A percentile compares a stretch with the other conserved stretches of the same genome.
phyloP scores from a whole-genome alignment of 2,888 invertebrate genomes.

The Mamestra brassicae region DNA sequence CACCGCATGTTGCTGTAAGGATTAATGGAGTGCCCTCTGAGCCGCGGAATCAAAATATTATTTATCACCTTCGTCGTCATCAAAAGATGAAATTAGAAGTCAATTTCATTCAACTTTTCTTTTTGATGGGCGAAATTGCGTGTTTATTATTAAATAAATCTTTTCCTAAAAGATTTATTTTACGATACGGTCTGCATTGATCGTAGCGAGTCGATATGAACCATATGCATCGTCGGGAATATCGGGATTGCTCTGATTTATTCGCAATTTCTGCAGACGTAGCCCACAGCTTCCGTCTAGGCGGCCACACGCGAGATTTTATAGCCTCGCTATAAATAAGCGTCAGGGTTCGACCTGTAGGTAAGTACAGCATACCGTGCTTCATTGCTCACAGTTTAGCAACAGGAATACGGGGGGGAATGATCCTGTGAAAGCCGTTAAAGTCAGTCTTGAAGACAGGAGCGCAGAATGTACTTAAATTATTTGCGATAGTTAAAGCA shows the following conservation, averaged over 20 bases:
- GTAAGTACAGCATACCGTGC: constrained; percentile 16
- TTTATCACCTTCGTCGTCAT: constrained; percentile 21
- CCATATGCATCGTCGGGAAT: constrained; percentile 7
- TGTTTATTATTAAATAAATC: too few species aligned
- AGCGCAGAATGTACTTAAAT: background rate
- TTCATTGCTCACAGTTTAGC: constrained; percentile 23
- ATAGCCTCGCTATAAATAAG: constrained; percentile 51
- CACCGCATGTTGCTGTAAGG: constrained; percentile 30
- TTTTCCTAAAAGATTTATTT: too few species aligned
- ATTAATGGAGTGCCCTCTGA: constrained; percentile 43
- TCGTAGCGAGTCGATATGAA: background rate
- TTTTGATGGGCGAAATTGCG: background rate
- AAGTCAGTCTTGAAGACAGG: constrained; percentile 16
- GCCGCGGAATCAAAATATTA: constrained; percentile 40
- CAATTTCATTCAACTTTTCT: constrained; percentile 10
- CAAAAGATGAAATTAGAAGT: constrained; percentile 16
- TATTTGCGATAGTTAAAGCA: background rate
- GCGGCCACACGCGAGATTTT: constrained; percentile 54
- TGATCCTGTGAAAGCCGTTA: constrained; percentile 19
- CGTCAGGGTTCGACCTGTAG: constrained; percentile 21
- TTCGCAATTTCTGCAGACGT: constrained; percentile 30
- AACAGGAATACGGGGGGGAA: constrained; percentile 13
- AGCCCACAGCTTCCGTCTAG: constrained; percentile 21
- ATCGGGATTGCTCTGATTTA: constrained; percentile 41
- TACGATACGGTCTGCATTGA: background rate